Base-by-base conservation (phyloP, 2,888 invertebrate species). In the Teinopalpus imperialis region DNA sequence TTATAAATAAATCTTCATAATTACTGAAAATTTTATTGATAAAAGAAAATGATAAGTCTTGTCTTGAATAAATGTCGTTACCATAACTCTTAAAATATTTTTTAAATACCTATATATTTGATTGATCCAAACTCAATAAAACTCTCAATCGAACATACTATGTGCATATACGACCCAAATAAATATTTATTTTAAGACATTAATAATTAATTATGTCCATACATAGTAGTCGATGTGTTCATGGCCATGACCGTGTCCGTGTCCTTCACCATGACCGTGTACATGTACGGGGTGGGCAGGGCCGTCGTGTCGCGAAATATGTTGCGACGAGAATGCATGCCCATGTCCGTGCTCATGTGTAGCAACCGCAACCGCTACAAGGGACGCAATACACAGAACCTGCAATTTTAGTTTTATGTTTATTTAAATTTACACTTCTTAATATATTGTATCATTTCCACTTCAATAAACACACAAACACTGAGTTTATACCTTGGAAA, bases 291-390 rank as follows among this genome's bases (percentile, higher is more conserved):
- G 58, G 24, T 80, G 73, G 3, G 67, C 79, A 12, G 65, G 83
- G 10, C 72, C 82, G 48, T 64, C 66, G 58, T 82, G 59, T 36
- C 81, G 61, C 36, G 74, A 56, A 71, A 82, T 75, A 54, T 70
- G 74, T 53, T 81, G 80, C 4, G 81, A 79, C 2, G 83, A 85
- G 59, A 64, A 75, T 0, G 74, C 61, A 7, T 58, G 55, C 2
- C 53, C 53, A 29, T 63, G 55, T 1, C 66, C 72, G 31, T 75
- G 66, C 1, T 61, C 74, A 16, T 73, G 57, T 8, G 61, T 10
- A 10, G 70, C 54, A 66, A 57, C 42, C 16, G 42, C 63, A 4
- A 64, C 66, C 13, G 65, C 69, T 3, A 63, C 52, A 2, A 73
- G 43, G 9, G 67, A 70, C 12, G 65, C 58, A 7, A 79, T 31